Base-by-base conservation (phyloP, 1,140 invertebrate species). In the Cotesia glomerata region DNA sequence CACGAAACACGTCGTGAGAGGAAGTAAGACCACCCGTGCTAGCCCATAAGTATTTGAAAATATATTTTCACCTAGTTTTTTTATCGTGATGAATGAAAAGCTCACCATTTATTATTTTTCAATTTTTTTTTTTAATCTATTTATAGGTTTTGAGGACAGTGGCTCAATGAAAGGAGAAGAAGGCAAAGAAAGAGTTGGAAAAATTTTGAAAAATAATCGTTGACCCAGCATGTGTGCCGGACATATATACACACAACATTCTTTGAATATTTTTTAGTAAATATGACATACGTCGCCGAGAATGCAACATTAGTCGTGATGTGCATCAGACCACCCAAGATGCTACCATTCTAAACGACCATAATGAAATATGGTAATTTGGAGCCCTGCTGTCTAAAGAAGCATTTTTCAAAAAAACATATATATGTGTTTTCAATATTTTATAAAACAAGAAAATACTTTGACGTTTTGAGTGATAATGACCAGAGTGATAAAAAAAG, bases 311-410 rank as follows among this genome's bases (percentile, higher is more conserved):
- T 62, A 58, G 64, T 14, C 36, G 9, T 49, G 16, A 52, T 51
- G 63, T 65, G 49, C 16, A 65, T 45, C 39, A 65, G 71, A 67
- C 71, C 71, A 72, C 69, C 66, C 73, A 74, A 72, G 71, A 67
- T 45, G 71, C 39, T 65, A 64, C 35, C 64, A 73, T 69, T 77
- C 79, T 76, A 81, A 82, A 84, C 76, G 80, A 83, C 82, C 79
- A 79, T 79, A 78, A 78, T 83, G 81, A 84, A 84, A 84, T 82
- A 84, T 81, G 81, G 80, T 83, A 82, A 82, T 83, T 77, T 56
- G 59, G 64, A 65, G 76, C 69, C 75, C 72, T 74, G 74, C 54
- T 73, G 64, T 67, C 64, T 72, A 62, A 67, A 52, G 26, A 26
- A 26, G 26, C 26, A 26, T 26, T 26, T 67, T 51, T 69, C 26